These are phyloP conservation scores for Pogoniulus pusillus DNA, from an alignment of 2,797 vertebrate genomes.

Conservation along the genomic window DNA sequence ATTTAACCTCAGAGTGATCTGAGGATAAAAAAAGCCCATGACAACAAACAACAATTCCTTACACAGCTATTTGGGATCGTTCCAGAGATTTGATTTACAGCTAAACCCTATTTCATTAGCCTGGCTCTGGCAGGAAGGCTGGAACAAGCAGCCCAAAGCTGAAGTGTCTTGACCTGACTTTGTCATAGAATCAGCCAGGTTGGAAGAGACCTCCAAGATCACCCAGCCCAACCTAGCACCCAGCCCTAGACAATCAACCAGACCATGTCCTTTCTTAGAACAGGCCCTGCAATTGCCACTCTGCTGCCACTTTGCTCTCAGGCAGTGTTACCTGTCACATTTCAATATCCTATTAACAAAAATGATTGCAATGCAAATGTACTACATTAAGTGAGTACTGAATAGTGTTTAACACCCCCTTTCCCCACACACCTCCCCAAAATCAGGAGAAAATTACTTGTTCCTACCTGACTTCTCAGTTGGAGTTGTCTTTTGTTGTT, in stretches of 20 bases:
- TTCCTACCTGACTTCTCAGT: slow-evolving; percentile 69
- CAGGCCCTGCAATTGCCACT: background rate
- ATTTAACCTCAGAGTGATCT: background rate
- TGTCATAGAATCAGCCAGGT: too few relatives aligned
- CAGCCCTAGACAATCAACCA: too few relatives aligned
- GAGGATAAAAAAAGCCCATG: background rate
- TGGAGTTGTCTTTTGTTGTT: slow-evolving; percentile 54
- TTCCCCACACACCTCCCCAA: background rate
- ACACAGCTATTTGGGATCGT: background rate
- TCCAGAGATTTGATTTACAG: background rate
- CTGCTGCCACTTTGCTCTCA: background rate
- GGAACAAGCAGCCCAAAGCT: background rate
- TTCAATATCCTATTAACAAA: background rate
- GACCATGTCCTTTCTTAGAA: background rate
- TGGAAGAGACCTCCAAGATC: too few relatives aligned
- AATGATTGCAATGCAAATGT: background rate
- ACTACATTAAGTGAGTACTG: background rate
- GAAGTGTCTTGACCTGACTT: background rate
- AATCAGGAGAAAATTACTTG: background rate
- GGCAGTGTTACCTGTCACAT: background rate
- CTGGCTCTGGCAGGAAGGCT: background rate
- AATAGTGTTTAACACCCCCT: background rate
- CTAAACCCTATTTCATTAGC: background rate
- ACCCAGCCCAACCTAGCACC: too few relatives aligned
- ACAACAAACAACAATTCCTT: background rate